These are phyloP conservation scores for Drosophila subsilvestris DNA, from an alignment of 2,888 invertebrate genomes.

Conservation along the genomic window DNA sequence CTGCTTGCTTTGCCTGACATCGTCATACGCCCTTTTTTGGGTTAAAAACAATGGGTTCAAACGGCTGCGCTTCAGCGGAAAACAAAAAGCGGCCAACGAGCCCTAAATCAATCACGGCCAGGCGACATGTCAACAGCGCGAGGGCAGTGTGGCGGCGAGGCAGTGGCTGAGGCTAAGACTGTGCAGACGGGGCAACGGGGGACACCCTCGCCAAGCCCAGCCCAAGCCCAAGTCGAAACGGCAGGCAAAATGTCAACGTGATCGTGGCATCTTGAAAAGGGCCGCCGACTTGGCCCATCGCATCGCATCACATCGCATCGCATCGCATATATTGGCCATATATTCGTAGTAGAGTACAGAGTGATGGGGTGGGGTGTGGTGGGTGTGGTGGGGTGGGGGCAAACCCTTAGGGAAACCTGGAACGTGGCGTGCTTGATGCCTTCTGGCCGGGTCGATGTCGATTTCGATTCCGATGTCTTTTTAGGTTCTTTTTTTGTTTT, in stretches of 20 bases:
- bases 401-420: constrained; percentile 15
- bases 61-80: constrained; percentile 74
- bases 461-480: constrained; percentile 10
- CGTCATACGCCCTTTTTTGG: constrained; percentile 67
- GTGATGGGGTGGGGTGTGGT: constrained; percentile 4
- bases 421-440: constrained; percentile 17
- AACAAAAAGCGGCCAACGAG: constrained; percentile 68
- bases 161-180: not conserved
- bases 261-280: constrained; percentile 73
- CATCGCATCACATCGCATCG: constrained; percentile 14
- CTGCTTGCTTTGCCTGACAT: constrained; percentile 18
- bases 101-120: constrained; percentile 78
- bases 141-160: constrained; percentile 7
- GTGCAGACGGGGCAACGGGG: not conserved
- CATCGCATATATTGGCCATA: constrained; percentile 64
- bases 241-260: constrained; percentile 72
- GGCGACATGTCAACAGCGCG: constrained; percentile 73
- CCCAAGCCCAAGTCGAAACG: constrained; percentile 21
- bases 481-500: not conserved
- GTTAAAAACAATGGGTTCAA: constrained; percentile 77
- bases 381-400: not conserved
- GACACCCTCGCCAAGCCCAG: constrained; percentile 31
- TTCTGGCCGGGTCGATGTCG: not conserved
- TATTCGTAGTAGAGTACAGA: constrained; percentile 27
- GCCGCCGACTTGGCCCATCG: constrained; percentile 58